Percentiles rank a stretch among this genome's conserved stretches.
Conservation (phyloP, 35 echinoderm and acorn worm species). For the Acanthaster planci region DNA sequence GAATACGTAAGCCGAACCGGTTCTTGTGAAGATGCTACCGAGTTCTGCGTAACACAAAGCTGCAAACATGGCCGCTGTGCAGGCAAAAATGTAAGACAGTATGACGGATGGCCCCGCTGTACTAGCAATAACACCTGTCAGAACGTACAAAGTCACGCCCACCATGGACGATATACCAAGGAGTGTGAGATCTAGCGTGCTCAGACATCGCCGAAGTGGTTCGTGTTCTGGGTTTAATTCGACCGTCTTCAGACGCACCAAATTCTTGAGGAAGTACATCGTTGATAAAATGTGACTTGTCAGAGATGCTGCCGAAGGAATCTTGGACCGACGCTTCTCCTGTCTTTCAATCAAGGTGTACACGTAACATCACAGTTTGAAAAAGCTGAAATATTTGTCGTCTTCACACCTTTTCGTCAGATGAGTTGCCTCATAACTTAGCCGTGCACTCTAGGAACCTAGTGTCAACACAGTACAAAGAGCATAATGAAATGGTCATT, state of each 20-base stretch:
- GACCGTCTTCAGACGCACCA: slow-evolving; percentile 17
- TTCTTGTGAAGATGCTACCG: slow-evolving; percentile 30
- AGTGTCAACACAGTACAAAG: too few species aligned
- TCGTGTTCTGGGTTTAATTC: background rate
- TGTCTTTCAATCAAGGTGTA: too few species aligned
- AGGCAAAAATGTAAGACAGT: slow-evolving; percentile 34
- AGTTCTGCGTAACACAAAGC: slow-evolving; percentile 60
- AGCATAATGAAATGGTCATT: too few species aligned
- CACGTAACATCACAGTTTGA: too few species aligned
- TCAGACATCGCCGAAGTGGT: slow-evolving; percentile 32
- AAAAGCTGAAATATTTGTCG: too few species aligned
- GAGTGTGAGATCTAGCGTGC: slow-evolving; percentile 38
- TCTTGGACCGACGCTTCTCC: too few species aligned
- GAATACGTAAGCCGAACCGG: slow-evolving; percentile 58
- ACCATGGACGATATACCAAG: slow-evolving; percentile 44
- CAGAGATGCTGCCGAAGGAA: too few species aligned
- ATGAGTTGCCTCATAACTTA: too few species aligned
- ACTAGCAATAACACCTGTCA: slow-evolving; percentile 54
- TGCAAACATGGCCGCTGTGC: slow-evolving; percentile 41
- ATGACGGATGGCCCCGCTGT: slow-evolving; percentile 55
- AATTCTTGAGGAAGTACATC: background rate
- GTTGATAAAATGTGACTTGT: too few species aligned
- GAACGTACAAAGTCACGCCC: slow-evolving; percentile 46
- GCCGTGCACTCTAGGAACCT: too few species aligned
- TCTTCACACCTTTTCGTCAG: too few species aligned